Base-by-base conservation (phyloP, 2,113 vertebrate genomes). In the Nothobranchius kuhntae region DNA sequence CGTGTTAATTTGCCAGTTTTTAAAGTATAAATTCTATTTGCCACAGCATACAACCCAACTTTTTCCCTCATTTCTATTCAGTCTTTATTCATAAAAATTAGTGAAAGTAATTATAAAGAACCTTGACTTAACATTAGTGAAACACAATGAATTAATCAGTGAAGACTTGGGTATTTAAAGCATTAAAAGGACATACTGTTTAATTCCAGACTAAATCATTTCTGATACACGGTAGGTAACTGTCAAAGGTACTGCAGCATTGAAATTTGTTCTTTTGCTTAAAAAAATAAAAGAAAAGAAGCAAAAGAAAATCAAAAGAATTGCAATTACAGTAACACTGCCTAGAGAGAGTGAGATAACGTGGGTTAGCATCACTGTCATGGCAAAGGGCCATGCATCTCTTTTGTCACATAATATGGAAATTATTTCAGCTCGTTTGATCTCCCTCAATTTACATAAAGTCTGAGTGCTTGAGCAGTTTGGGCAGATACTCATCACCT, bases 361-460 rank as follows among this genome's bases (percentile, higher is more conserved):
- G 71, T 4, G 40, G 46, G 71, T 83, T 56, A 71, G 71, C 51
- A 24, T 66, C 78, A 68, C 68, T 60, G 44, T 70, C 11, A 44
- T 68, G 80, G 76, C 81, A 74, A 66, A 76, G 76, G 78, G 73
- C 78, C 51, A 50, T 14, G 64, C 71, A 66, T 68, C 51, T 62
- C 71, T 78, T 81, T 87, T 63, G 56, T 83, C 81, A 65, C 76
- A 76, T 82, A n/a, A 81, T 83, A 77, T 26, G n/a, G 53, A 71
- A 81, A 85, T 87, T 74, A 82, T 79, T 86, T 77, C 82, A 71
- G 77, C 71, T 40, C 64, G 68, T 86, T 87, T 86, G 81, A 84
- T 86, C 74, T 70, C 44, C 57, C 51, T 53, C 17, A 63, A 66
- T 89, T 78, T 78, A 56, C 74, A 83, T 79, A 78, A 81, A 71